Conservation (phyloP, 2,113 vertebrate genomes). For the Dinomys branickii region DNA sequence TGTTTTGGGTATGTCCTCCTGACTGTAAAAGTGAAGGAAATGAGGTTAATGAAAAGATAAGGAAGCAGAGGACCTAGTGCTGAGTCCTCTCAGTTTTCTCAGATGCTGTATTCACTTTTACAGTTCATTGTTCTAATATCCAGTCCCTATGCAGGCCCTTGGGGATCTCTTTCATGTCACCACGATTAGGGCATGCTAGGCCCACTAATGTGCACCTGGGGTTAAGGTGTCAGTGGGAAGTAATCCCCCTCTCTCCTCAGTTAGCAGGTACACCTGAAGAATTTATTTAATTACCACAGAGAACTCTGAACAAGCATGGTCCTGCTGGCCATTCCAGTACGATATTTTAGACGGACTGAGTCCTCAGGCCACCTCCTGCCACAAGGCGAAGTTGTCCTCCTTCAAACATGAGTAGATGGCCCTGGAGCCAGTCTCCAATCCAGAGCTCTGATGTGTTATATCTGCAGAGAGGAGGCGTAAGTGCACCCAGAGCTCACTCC, state of each 20-base stretch:
- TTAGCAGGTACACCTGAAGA: not conserved
- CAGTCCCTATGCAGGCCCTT: not conserved
- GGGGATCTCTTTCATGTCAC: not conserved
- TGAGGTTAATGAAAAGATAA: not conserved
- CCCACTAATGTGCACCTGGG: not conserved
- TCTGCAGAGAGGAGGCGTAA: not conserved
- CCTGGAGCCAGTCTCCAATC: not conserved
- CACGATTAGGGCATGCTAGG: not conserved
- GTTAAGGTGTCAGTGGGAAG: not conserved
- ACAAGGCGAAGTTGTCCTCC: not conserved
- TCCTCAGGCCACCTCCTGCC: not conserved
- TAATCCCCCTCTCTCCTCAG: not conserved
- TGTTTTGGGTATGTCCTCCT: not conserved
- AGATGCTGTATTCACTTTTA: not conserved
- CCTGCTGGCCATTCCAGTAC: not conserved
- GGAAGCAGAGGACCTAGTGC: not conserved
- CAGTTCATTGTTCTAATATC: not conserved
- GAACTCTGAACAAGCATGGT: not conserved
- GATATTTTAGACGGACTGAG: not conserved
- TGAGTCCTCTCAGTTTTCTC: not conserved
- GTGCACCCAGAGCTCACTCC: not conserved
- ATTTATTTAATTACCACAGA: not conserved
- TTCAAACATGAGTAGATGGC: not conserved
- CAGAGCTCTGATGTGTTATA: not conserved
- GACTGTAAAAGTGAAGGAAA: conserved; percentile 34